Base-by-base conservation (phyloP, 2,888 invertebrate species). In the Parnassius mnemosyne region DNA sequence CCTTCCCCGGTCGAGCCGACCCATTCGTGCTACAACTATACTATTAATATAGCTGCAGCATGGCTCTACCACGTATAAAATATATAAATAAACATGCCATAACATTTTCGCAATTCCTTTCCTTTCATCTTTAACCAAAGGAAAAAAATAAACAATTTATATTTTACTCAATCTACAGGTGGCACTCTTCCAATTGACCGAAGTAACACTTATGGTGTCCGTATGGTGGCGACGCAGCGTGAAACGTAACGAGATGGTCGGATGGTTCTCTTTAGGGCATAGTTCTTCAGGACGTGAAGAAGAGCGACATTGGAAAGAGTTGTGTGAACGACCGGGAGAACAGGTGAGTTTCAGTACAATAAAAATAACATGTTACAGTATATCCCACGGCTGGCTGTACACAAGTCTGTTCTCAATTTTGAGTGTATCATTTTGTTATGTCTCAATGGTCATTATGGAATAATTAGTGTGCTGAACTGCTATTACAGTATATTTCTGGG, bases 181-280 rank as follows among this genome's bases (percentile, higher is more conserved):
- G 78, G 97, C 98, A 50, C 93, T 98, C 69, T 98, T 98, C 85
- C 98, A 98, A 92, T 92, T 98, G 66, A 97, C 96, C 51, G 98
- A 98, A 78, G 98, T 98, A 60, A 98, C 98, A 1, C 92, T 98
- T 69, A 97, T 98, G 95, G 94, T 98, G 68, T 97, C 97, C 0
- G 97, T 98, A 63, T 98, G 98, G 93, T 96, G 97, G 82, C 95
- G 97, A 68, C 95, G 97, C 71, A 97, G 98, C 82, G 95, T 96
- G 71, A 98, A 98, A 82, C 95, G 97, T 71, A 97, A 98, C 79
- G 98, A 98, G 85, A 97, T 98, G 96, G 96, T 98, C 71, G 98
- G 98, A 65, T 98, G 98, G 98, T 97, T 98, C 90, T 96, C 97
- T 66, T 88, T 98, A 63, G 98, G 98, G 9, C 93, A 97, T 81